Evolutionary conservation across 2,888 invertebrate species (phyloP).

Genomic region (Copidosoma aretas): DNA sequence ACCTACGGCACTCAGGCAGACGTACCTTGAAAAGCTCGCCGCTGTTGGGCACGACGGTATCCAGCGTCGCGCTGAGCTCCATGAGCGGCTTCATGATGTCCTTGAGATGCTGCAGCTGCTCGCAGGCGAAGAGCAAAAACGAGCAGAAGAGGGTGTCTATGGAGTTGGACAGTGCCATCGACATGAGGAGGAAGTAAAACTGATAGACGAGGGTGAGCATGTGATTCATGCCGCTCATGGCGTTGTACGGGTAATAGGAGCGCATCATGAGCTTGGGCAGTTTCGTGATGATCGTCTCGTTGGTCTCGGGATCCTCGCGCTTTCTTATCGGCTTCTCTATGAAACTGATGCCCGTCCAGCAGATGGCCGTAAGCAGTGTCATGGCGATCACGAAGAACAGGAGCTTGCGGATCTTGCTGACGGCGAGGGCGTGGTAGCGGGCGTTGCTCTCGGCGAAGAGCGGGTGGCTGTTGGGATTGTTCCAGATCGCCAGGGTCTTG

Average conservation of each 20-base stretch:
- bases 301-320: conserved; percentile 72
- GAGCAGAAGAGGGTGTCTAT: conserved; percentile 82
- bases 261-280: conserved; percentile 76
- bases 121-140: conserved; percentile 85
- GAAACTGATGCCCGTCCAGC: conserved; percentile 82
- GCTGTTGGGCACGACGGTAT: conserved; percentile 72
- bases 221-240: conserved; percentile 74
- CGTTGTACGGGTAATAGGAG: conserved; percentile 81
- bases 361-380: conserved; percentile 68
- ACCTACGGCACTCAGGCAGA: neutral
- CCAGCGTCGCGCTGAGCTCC: conserved; percentile 83
- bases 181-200: conserved; percentile 73
- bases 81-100: conserved; percentile 87
- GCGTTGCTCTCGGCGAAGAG: conserved; percentile 84
- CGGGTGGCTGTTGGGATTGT: conserved; percentile 83
- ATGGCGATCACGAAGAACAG: conserved; percentile 72
- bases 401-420: conserved; percentile 78
- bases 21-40: conserved; percentile 61
- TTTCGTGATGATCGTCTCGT: conserved; percentile 73
- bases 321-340: conserved; percentile 78
- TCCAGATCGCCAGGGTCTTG: conserved; percentile 82
- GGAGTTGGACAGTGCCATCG: conserved; percentile 69
- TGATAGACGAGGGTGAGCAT: conserved; percentile 72
- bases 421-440: conserved; percentile 75
- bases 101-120: conserved; percentile 84